phyloP scores from a whole-genome alignment of 2,888 invertebrate species.

The Drosophila formosana region DNA sequence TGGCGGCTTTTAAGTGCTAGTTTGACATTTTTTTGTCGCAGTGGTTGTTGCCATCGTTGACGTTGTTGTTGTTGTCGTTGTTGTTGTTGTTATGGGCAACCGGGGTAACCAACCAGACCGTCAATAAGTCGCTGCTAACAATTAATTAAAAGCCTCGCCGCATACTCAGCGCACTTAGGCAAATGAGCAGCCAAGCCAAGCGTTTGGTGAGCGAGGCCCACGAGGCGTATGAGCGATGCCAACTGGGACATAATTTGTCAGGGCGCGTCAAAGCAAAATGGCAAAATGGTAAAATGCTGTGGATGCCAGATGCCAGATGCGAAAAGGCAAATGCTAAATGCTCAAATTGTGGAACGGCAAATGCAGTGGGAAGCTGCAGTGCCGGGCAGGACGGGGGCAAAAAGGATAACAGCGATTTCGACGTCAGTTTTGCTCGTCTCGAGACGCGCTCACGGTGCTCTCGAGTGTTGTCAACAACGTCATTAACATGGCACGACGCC shows the following conservation, averaged over 20 bases:
- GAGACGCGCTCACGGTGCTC: constrained; percentile 38
- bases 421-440: constrained; percentile 39
- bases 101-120: constrained; percentile 72
- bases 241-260: constrained; percentile 77
- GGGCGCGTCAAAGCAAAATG: constrained; percentile 71
- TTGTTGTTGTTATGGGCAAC: constrained; percentile 61
- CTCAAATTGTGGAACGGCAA: constrained; percentile 29
- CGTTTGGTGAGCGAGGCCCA: constrained; percentile 52
- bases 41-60: constrained; percentile 25
- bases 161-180: constrained; percentile 74
- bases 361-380: constrained; percentile 44
- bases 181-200: constrained; percentile 67
- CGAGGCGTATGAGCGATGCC: constrained; percentile 71
- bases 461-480: constrained; percentile 78
- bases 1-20: constrained; percentile 78
- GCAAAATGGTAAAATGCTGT: constrained; percentile 14
- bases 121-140: constrained; percentile 77
- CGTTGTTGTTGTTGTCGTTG: constrained; percentile 7
- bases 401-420: constrained; percentile 69
- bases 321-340: constrained; percentile 13
- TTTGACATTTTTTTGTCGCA: constrained; percentile 69
- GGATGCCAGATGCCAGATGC: background rate
- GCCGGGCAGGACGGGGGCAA: constrained; percentile 20
- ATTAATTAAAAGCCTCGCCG: constrained; percentile 74
- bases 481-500: constrained; percentile 78